Evolutionary conservation across 2,797 vertebrate genomes (phyloP), one percentile per base, ranked within the genome.

Genomic region (Toxotes lorentzi): DNA sequence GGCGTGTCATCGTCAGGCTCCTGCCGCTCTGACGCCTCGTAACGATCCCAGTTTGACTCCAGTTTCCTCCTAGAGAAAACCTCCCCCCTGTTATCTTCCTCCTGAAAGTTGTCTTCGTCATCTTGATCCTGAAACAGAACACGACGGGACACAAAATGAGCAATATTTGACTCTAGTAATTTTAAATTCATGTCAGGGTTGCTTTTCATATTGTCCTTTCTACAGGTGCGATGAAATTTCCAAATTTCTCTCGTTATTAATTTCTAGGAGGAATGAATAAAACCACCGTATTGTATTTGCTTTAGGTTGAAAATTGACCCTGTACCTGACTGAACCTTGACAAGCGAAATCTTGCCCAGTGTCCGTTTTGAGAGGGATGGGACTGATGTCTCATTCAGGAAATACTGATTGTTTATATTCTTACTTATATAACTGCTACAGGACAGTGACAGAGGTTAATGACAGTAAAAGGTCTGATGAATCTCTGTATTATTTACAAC

Each of bases 41-140:
- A 98, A 59, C 97, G 97, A 84, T 95, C 95, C 97, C 97, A 98
- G 90, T 98, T 98, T 40, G 97, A 96, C 86, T 95, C 83, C 47
- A 99, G 91, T 81, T 97, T 97, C 91, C 97, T 96, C 93, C 94
- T 96, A 80, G 97, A 96, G 90, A 96, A 97, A 59, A 83, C 79
- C 89, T 92, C 91, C 34, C 24, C 60, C 69, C 91, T 90, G 16
- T 94, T 88, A 27, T 93, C 94, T 74, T 96, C 96, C 65, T 7
- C 82, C 48, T 89, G 69, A 79, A 89, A 88, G n/a, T 71, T 40
- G 1, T 82, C 84, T 2, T 35, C 85, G n/a, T 93, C 93, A 76
- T 93, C 90, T 66, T 82, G 85, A 53, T 76, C 70, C 95, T 96
- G 54, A 35, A 40, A 60, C 14, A 68, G 3, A 70, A 66, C 23